These are phyloP conservation scores for Sceloporus tristichus DNA, from an alignment of 2,113 vertebrate species.

Conservation along the genomic window DNA sequence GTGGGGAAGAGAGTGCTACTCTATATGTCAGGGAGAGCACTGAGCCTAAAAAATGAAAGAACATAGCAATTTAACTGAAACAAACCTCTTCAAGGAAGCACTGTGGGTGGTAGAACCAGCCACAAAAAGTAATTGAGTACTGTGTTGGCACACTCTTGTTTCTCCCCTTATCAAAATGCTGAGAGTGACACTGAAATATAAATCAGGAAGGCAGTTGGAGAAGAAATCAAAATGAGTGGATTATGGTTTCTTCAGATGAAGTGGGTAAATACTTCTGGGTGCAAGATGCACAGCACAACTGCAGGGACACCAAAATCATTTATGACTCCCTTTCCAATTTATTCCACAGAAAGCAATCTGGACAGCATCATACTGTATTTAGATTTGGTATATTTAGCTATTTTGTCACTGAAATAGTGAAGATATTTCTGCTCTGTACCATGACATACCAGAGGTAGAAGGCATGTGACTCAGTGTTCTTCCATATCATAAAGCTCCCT, in stretches of 20 bases:
- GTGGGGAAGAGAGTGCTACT: neutral
- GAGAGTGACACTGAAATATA: neutral
- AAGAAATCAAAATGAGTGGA: neutral
- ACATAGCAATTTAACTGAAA: neutral
- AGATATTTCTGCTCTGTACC: neutral
- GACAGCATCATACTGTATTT: neutral
- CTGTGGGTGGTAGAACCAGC: neutral
- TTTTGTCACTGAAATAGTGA: neutral
- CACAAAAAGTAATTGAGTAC: neutral
- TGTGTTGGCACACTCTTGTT: neutral
- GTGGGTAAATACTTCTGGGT: neutral
- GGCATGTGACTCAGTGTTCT: neutral
- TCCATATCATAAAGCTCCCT: neutral
- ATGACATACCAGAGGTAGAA: neutral
- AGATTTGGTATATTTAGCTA: neutral
- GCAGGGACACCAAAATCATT: no score
- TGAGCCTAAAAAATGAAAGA: neutral
- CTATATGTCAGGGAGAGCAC: neutral
- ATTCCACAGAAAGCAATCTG: no score
- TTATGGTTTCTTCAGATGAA: neutral
- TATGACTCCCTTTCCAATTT: no score
- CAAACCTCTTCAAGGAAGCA: neutral
- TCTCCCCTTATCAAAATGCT: neutral
- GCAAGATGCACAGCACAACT: neutral
- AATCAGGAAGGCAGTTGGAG: neutral